Evolutionary conservation across 1,140 invertebrate genomes (phyloP).

Genomic region (Diabrotica undecimpunctata): DNA sequence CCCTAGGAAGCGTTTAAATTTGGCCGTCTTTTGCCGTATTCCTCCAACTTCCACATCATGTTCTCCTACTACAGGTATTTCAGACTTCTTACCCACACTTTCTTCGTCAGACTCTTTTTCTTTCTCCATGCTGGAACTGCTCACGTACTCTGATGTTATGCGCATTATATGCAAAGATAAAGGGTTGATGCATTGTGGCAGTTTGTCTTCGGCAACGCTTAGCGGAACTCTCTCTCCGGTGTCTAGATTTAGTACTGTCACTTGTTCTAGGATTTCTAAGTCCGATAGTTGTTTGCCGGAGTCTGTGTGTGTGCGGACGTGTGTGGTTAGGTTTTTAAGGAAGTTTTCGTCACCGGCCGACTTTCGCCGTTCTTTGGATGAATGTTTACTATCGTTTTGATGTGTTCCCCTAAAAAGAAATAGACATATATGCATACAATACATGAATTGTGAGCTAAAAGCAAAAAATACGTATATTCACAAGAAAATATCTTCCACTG

Average conservation of each 20-base stretch:
- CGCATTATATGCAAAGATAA: slow-evolving; percentile 93
- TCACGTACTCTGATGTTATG: slow-evolving; percentile 84
- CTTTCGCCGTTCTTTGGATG: slow-evolving; percentile 62
- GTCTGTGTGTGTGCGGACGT: slow-evolving; percentile 76
- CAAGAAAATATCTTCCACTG: too few species aligned
- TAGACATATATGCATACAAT: background rate
- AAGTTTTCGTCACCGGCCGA: slow-evolving; percentile 71
- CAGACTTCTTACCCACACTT: slow-evolving; percentile 70
- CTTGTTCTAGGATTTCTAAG: slow-evolving; percentile 86
- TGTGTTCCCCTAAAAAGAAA: slow-evolving; percentile 30
- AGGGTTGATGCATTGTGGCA: slow-evolving; percentile 87
- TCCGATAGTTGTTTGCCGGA: slow-evolving; percentile 81
- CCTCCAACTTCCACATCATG: slow-evolving; percentile 34
- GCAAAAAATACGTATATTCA: too few species aligned
- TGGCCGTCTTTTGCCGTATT: slow-evolving; percentile 52
- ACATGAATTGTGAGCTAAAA: too few species aligned
- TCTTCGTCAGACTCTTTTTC: slow-evolving; percentile 81
- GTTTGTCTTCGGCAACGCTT: slow-evolving; percentile 84
- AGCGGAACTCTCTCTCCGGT: slow-evolving; percentile 86
- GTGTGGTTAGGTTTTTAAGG: slow-evolving; percentile 67
- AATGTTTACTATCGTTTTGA: slow-evolving; percentile 32
- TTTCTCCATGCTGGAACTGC: slow-evolving; percentile 70
- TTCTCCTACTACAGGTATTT: slow-evolving; percentile 54
- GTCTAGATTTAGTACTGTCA: slow-evolving; percentile 87
- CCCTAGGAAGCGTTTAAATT: slow-evolving; percentile 81